Percentiles rank a stretch among this genome's conserved stretches.
phyloP scores from a whole-genome alignment of 2,797 vertebrate genomes.

The Halcyon smyrnensis region DNA sequence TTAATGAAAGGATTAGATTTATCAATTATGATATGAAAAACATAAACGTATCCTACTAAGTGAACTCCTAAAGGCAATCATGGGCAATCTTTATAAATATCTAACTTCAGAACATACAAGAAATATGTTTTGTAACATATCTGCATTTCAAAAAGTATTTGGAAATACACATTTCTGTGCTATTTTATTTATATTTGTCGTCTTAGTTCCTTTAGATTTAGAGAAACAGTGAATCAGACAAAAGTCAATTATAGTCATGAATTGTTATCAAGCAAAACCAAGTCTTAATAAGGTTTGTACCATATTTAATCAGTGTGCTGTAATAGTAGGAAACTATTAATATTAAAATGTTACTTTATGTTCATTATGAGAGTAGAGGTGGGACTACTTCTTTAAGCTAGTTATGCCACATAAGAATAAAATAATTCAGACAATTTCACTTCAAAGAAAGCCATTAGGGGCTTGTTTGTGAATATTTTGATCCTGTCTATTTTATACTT shows the following conservation, averaged over 20 bases:
- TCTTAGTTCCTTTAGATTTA: conserved; percentile 63
- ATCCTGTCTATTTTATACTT: conserved; percentile 9
- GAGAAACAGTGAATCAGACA: conserved; percentile 49
- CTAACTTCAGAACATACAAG: conserved; percentile 6
- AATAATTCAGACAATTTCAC: conserved; percentile 37
- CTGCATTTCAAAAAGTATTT: conserved; percentile 50
- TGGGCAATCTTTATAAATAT: neutral
- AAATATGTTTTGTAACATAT: conserved; percentile 18
- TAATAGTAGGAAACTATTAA: conserved; percentile 45
- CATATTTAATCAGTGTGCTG: conserved; percentile 9
- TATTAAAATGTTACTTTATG: conserved; percentile 55
- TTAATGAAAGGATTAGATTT: conserved; percentile 26
- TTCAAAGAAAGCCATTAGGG: conserved; percentile 40
- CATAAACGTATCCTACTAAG: conserved; percentile 12
- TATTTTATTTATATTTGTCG: conserved; percentile 48
- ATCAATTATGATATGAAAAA: conserved; percentile 21
- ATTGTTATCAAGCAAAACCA: conserved; percentile 34
- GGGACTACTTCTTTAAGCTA: conserved; percentile 31
- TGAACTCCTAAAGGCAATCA: conserved; percentile 6
- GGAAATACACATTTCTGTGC: conserved; percentile 6
- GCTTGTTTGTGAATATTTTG: conserved; percentile 38
- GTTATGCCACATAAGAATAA: conserved; percentile 3
- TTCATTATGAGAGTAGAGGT: conserved; percentile 52
- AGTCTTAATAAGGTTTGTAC: conserved; percentile 23
- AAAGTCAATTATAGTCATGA: conserved; percentile 32